phyloP scores from a whole-genome alignment of 2,797 vertebrate species.

The Steatocranus sp. region DNA sequence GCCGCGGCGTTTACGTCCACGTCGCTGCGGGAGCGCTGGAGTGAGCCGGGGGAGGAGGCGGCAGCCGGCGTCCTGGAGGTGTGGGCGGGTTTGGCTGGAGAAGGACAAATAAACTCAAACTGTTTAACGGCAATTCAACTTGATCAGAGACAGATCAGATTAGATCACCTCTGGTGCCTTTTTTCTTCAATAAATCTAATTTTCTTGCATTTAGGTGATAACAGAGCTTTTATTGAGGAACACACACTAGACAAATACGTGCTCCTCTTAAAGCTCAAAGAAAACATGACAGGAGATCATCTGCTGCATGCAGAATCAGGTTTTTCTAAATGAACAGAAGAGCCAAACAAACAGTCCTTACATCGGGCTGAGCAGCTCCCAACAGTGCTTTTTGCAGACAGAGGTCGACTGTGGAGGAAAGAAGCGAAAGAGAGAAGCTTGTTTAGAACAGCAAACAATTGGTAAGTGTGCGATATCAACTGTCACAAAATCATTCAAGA shows the following conservation, averaged over 20 bases:
- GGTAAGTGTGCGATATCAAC: neutral
- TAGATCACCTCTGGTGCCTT: neutral
- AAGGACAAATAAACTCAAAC: neutral
- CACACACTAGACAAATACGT: neutral
- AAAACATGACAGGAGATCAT: neutral
- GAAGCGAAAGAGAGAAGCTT: neutral
- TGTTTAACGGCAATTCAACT: neutral
- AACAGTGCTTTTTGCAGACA: conserved; percentile 45
- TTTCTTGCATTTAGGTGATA: neutral
- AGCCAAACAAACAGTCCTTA: conserved; percentile 19
- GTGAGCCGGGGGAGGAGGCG: conserved; percentile 78
- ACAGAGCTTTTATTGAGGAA: neutral
- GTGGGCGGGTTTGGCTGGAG: conserved; percentile 63
- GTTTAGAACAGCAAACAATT: neutral
- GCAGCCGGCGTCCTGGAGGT: conserved; percentile 75
- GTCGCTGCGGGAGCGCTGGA: conserved; percentile 95
- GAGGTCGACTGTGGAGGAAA: conserved; percentile 52
- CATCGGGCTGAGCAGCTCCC: conserved; percentile 49
- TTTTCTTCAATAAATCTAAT: neutral
- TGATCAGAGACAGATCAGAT: neutral
- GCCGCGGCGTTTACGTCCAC: conserved; percentile 93
- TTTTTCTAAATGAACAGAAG: neutral
- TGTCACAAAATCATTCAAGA: neutral
- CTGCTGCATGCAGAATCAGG: neutral
- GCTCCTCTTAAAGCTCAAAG: neutral